A percentile compares a stretch with the other conserved stretches of the same genome.
phyloP scores from a whole-genome alignment of 2,797 vertebrate genomes.

The Loris lydekkerianus region DNA sequence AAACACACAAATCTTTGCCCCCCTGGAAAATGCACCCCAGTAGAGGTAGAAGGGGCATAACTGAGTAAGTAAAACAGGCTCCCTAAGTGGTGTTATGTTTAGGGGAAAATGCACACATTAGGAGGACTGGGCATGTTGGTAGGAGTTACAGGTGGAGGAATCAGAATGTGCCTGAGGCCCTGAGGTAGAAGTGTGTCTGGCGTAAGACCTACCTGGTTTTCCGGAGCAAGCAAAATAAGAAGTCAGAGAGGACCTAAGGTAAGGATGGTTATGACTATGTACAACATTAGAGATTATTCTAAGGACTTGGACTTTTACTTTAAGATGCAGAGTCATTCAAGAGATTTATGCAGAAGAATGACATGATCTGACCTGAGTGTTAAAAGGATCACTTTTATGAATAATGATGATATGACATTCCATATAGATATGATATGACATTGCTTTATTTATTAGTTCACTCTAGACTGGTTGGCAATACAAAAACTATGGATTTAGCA shows the following conservation, averaged over 20 bases:
- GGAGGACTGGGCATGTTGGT: background rate
- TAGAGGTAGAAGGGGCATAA: background rate
- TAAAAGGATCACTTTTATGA: slow-evolving; percentile 6
- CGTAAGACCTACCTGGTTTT: background rate
- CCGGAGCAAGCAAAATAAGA: background rate
- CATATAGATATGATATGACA: background rate
- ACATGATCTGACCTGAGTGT: background rate
- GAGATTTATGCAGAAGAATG: background rate
- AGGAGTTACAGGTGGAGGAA: background rate
- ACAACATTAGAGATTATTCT: background rate
- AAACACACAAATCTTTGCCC: background rate
- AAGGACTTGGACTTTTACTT: background rate
- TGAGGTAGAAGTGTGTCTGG: background rate
- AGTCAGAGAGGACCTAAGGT: background rate
- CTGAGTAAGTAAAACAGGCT: background rate
- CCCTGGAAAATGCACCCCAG: background rate
- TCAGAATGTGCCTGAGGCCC: background rate
- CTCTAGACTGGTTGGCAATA: background rate
- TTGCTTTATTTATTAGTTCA: background rate
- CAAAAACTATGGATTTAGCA: background rate
- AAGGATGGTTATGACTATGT: background rate
- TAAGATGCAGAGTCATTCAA: background rate
- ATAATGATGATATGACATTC: background rate
- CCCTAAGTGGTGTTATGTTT: background rate
- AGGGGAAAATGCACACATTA: background rate